These are phyloP conservation scores for Calameuta idolon DNA, from an alignment of 2,888 invertebrate species.

Conservation along the genomic window DNA sequence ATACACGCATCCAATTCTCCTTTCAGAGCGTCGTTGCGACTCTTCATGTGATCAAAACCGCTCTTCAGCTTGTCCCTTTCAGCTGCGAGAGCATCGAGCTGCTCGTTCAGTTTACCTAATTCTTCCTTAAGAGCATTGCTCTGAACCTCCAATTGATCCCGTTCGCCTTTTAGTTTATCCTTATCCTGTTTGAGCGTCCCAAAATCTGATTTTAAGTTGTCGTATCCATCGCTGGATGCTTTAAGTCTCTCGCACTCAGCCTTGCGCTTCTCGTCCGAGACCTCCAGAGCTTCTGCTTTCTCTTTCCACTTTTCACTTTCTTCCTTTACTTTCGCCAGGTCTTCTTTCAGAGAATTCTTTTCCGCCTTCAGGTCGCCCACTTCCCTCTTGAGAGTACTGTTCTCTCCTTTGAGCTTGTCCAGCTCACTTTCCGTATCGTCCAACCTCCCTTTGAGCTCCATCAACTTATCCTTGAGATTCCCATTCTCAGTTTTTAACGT, in stretches of 20 bases:
- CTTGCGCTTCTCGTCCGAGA: constrained; percentile 20
- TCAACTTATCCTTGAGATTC: constrained; percentile 27
- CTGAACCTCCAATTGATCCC: constrained; percentile 14
- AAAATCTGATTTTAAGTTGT: constrained; percentile 19
- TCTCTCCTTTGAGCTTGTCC: constrained; percentile 33
- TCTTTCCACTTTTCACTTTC: constrained; percentile 32
- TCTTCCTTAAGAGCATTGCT: constrained; percentile 13
- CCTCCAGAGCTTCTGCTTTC: constrained; percentile 21
- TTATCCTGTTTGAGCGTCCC: constrained; percentile 18
- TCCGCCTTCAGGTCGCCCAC: constrained; percentile 27
- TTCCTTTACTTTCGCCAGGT: constrained; percentile 27
- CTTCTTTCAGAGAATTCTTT: constrained; percentile 14
- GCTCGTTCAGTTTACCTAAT: constrained; percentile 3
- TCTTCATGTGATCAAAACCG: constrained; percentile 27
- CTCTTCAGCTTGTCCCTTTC: constrained; percentile 22
- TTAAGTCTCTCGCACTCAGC: constrained; percentile 22
- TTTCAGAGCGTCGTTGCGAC: constrained; percentile 22
- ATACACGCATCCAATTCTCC: constrained; percentile 27
- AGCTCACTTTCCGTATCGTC: constrained; percentile 21
- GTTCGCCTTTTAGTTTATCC: constrained; percentile 22
- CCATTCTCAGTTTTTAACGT: constrained; percentile 23
- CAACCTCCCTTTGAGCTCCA: constrained; percentile 16
- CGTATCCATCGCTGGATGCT: constrained; percentile 23
- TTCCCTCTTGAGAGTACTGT: constrained; percentile 27
- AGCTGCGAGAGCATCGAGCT: constrained; percentile 2